Base-by-base conservation (phyloP, 2,888 invertebrate genomes). In the Leucophora obtusa region DNA sequence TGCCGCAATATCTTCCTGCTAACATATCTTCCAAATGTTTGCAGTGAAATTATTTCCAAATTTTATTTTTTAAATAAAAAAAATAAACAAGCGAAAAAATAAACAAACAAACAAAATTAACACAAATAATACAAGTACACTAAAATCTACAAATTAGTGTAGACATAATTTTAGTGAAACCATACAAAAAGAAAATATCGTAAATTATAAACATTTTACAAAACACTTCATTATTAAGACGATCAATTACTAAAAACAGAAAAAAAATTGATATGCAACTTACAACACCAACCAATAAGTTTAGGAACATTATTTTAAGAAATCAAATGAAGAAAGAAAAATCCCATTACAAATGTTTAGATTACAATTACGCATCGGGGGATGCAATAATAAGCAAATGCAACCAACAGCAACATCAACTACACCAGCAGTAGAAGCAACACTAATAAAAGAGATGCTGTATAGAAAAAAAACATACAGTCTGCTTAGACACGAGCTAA, bases 161-260 rank as follows among this genome's bases (percentile, higher is more conserved):
- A 28, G 28, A 1, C 11, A 38, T 1, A 38, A 11, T 38, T 38
- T 38, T 38, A 1, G 38, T 38, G 11, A 38, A 38, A 11, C 38
- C 38, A 28, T 28, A 28, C 8, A 73, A 58, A 10, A 72, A 66
- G 14, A 58, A 47, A 62, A 18, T 35, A 58, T 72, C 63, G 53
- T 82, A 71, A 82, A 78, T 82, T 82, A 78, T 78, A 82, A 82
- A 82, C 78, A 82, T 78, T 78, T 78, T 71, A 62, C 47, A 15
- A 73, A 70, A 68, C 74, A 82, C 74, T 78, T 75, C 68, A 75
- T 78, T 82, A 59, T 71, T 54, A 71, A 68, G 56, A 78, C 66
- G 18, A 73, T 77, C 28, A 62, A 77, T 70, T 73, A 43, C 59
- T 33, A 53, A 69, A 65, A 70, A 15, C 17, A n/a, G 56, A 21